A percentile compares a stretch with the other conserved stretches of the same genome.
phyloP scores from a whole-genome alignment of 2,797 vertebrate genomes.

The Champsocephalus gunnari region DNA sequence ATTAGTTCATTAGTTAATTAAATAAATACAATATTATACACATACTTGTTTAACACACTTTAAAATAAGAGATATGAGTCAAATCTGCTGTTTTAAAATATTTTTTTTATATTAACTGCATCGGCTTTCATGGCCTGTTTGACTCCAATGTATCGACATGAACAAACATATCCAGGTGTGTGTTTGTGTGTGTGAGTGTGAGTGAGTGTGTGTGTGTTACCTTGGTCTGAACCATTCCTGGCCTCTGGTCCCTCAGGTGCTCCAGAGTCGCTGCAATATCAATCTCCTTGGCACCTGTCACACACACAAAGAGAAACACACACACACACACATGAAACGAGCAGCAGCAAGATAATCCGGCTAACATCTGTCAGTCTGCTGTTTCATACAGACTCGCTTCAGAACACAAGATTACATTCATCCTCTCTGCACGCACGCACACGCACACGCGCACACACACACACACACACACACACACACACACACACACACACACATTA shows the following conservation, averaged over 20 bases:
- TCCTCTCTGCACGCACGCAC: constrained; percentile 31
- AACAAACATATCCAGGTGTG: constrained; percentile 9
- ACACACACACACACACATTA: constrained; percentile 3
- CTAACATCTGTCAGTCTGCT: constrained; percentile 83
- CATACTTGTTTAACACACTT: too few relatives aligned
- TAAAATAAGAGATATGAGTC: too few relatives aligned
- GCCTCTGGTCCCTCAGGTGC: constrained; percentile 97
- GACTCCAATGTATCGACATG: background rate
- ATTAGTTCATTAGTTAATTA: too few relatives aligned
- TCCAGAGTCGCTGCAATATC: constrained; percentile 98
- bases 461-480: constrained; percentile 4
- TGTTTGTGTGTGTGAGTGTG: constrained; percentile 11
- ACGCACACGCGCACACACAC: constrained; percentile 2
- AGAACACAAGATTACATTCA: constrained; percentile 56
- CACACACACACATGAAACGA: constrained; percentile 14
- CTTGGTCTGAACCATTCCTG: constrained; percentile 98
- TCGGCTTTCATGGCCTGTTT: too few relatives aligned
- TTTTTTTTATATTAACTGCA: too few relatives aligned
- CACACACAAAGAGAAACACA: constrained; percentile 58
- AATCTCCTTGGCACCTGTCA: constrained; percentile 97
- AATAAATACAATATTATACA: too few relatives aligned
- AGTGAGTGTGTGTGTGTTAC: constrained; percentile 76
- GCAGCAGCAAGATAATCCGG: constrained; percentile 77
- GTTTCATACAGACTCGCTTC: constrained; percentile 45
- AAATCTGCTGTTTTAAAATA: too few relatives aligned